Evolutionary conservation across 1,140 invertebrate species (phyloP).

Genomic region (Solenopsis fugax): DNA sequence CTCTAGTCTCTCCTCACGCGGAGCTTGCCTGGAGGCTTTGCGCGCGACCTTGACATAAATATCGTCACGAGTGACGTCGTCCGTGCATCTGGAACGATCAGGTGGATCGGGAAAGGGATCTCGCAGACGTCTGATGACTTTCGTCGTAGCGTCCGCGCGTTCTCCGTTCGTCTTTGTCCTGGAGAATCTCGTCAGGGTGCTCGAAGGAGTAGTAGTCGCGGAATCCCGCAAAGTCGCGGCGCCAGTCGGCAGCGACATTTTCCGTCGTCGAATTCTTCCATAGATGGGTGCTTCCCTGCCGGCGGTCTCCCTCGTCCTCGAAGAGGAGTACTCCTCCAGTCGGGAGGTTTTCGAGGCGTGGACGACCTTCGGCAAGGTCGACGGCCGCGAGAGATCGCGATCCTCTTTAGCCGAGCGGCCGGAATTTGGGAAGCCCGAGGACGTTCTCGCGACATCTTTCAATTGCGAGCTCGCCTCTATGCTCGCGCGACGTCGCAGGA

Average conservation of each 20-base stretch:
- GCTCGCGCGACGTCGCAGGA: slow-evolving; percentile 79
- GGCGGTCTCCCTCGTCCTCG: slow-evolving; percentile 67
- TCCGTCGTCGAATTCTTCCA: slow-evolving; percentile 82
- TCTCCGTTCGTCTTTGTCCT: slow-evolving; percentile 54
- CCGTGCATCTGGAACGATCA: slow-evolving; percentile 39
- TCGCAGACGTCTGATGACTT: slow-evolving; percentile 71
- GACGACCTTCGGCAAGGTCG: slow-evolving; percentile 82
- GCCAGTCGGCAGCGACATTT: slow-evolving; percentile 78
- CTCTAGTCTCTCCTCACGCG: slow-evolving; percentile 59
- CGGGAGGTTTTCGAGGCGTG: slow-evolving; percentile 67
- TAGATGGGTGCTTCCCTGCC: slow-evolving; percentile 82
- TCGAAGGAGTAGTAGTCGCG: not conserved
- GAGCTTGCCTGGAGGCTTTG: slow-evolving; percentile 52
- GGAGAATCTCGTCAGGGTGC: slow-evolving; percentile 54
- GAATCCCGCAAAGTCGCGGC: not conserved
- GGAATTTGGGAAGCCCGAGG: slow-evolving; percentile 25
- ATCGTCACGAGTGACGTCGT: slow-evolving; percentile 60
- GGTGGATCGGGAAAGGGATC: slow-evolving; percentile 76
- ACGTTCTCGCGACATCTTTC: slow-evolving; percentile 43
- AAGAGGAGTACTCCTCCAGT: slow-evolving; percentile 48
- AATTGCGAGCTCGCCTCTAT: slow-evolving; percentile 70
- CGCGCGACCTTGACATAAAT: slow-evolving; percentile 73
- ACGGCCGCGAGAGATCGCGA: slow-evolving; percentile 76
- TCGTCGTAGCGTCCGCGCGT: slow-evolving; percentile 51
- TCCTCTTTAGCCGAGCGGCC: slow-evolving; percentile 59